Conservation (phyloP, 2,797 vertebrate species). For the Taeniopygia guttata region DNA sequence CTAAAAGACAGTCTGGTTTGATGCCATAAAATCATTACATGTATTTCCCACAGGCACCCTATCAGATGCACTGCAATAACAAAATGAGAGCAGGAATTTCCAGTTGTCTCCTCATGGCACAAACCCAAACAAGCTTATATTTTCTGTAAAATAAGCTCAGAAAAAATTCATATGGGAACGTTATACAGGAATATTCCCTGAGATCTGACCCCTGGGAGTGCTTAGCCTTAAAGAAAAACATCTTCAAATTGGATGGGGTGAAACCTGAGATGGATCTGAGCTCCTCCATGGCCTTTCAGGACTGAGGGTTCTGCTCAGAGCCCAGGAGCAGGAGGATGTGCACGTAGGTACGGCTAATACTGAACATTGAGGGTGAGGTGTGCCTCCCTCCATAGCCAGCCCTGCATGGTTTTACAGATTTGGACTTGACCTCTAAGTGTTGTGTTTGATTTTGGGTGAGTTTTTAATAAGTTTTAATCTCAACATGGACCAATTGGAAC, state of each 20-base stretch:
- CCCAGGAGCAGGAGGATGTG: not conserved
- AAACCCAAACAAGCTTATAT: not conserved
- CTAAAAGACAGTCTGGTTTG: not conserved
- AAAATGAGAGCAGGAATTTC: not conserved
- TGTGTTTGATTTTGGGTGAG: not conserved
- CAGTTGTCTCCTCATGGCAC: not conserved
- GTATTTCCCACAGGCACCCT: not conserved
- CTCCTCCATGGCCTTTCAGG: not conserved
- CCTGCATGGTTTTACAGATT: not conserved
- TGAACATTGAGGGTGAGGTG: not conserved
- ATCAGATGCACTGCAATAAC: not conserved
- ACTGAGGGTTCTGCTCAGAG: not conserved
- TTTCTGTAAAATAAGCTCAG: not conserved
- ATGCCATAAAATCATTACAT: not conserved
- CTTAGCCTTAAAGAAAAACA: not conserved
- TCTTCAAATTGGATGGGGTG: not conserved
- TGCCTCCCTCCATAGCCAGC: not conserved
- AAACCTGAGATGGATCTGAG: not conserved
- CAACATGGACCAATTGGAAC: rapidly evolving
- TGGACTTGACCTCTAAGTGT: not conserved
- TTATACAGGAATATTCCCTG: not conserved
- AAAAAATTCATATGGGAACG: not conserved
- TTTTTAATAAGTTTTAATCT: not conserved
- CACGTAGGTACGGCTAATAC: rapidly evolving
- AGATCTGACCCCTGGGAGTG: not conserved